A percentile compares a stretch with the other conserved stretches of the same genome.
phyloP scores from a whole-genome alignment of 2,113 vertebrate genomes.

The Natator depressus region DNA sequence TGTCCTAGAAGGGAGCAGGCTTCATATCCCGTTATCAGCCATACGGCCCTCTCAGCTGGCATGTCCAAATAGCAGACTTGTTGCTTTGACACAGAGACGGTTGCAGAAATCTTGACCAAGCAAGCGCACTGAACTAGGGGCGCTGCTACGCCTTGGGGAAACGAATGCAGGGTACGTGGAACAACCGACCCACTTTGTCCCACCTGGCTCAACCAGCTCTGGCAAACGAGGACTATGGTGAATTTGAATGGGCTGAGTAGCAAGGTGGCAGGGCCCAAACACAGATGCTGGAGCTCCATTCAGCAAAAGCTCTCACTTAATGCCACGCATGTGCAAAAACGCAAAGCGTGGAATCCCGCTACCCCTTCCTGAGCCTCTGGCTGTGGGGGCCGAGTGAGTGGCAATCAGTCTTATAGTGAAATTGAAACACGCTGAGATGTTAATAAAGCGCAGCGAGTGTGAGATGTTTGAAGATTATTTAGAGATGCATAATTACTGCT shows the following conservation, averaged over 20 bases:
- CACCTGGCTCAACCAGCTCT: neutral
- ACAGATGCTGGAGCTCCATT: neutral
- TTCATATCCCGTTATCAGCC: neutral
- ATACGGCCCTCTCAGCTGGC: neutral
- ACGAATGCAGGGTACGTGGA: neutral
- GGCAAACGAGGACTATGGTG: neutral
- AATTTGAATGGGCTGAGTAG: neutral
- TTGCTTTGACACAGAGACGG: neutral
- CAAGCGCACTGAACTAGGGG: rapidly evolving
- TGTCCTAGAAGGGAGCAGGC: too few relatives aligned
- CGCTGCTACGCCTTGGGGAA: neutral
- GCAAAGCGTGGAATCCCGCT: rapidly evolving
- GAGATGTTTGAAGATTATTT: constrained; percentile 47
- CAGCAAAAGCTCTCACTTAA: neutral
- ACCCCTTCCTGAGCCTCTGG: neutral
- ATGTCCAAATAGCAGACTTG: neutral
- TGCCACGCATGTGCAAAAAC: neutral
- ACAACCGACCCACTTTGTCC: neutral
- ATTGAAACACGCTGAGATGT: constrained; percentile 39
- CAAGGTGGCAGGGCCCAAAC: neutral
- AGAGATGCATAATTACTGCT: constrained; percentile 54
- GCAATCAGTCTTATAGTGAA: neutral
- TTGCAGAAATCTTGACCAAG: neutral
- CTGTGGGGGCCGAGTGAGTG: neutral
- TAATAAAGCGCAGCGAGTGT: constrained; percentile 46